Evolutionary conservation across 37 sponge, comb jelly and placozoan genomes (phyloP).

Genomic region (Geodia barretti): DNA sequence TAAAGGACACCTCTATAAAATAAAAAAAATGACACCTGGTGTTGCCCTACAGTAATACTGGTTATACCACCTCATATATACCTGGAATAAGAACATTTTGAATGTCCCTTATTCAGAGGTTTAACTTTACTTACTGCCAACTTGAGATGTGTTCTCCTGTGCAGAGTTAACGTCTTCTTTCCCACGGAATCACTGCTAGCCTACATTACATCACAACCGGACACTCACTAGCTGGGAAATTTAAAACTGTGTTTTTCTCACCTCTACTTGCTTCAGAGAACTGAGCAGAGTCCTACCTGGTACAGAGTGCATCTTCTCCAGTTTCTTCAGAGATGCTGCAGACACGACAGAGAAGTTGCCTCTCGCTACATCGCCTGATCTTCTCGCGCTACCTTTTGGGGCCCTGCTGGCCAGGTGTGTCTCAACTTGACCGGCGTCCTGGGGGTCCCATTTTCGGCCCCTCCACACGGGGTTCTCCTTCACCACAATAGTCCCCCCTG

Average conservation of each 20-base stretch:
- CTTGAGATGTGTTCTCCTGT: no score
- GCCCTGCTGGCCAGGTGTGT: slow-evolving; percentile 26
- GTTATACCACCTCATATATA: no score
- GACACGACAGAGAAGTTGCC: neutral
- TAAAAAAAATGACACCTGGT: no score
- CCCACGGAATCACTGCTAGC: no score
- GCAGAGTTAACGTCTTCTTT: no score
- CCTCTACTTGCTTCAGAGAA: slow-evolving; percentile 32
- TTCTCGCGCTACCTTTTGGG: no score
- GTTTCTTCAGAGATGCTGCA: slow-evolving; percentile 23
- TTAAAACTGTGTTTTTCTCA: slow-evolving; percentile 3
- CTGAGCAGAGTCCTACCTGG: slow-evolving; percentile 9
- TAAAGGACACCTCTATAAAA: no score
- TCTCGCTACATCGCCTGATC: no score
- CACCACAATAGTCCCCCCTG: neutral
- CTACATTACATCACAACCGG: neutral
- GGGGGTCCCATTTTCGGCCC: neutral
- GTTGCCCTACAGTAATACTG: no score
- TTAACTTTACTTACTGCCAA: no score
- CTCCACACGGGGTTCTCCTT: neutral
- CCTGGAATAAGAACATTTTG: no score
- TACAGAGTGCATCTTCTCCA: neutral
- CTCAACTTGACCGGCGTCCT: slow-evolving; percentile 34
- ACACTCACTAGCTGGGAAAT: neutral
- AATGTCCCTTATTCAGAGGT: no score